Evolutionary conservation across 1,140 invertebrate genomes (phyloP), one percentile per base, ranked within the genome.

Genomic region (Cheumatopsyche charites): DNA sequence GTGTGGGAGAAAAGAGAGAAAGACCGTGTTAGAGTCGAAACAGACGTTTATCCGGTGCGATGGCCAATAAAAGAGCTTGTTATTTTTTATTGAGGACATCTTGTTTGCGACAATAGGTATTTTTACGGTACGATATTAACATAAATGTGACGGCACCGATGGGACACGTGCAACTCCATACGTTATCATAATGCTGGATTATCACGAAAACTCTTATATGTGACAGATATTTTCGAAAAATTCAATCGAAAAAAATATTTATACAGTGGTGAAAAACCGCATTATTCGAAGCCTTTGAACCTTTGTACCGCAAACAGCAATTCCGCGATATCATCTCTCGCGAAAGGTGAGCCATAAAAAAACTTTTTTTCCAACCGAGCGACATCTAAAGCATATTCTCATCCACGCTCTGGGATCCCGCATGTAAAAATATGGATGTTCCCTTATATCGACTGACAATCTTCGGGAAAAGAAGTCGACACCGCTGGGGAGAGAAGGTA

Each of bases 1-100:
- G 29, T 36, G 9, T 36, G 29, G 29, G n/a, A n/a, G n/a, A n/a
- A 36, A 36, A 36, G 9, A 36, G 29, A 36, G 29, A 17, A 52
- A 9, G 23, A 19, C 23, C 55, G 13, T 23, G 55, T 58, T 58
- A 58, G 23, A 58, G 23, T 36, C 9, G 21, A 15, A 66, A 68
- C 17, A n/a, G 55, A 63, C 65, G 70, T 45, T 75, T 72, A 75
- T 75, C 73, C 70, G 58, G 42, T 23, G 55, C 45, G 42, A 72
- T 63, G 49, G 58, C 58, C 73, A 72, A 71, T 75, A 75, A 72
- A 70, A 49, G 70, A 55, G 73, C 73, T 75, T 75, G 73, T 75
- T 75, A 75, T 72, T 69, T 75, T 75, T 75, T 75, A 75, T 75
- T 68, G 68, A 26, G 65, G 73, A 72, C 73, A 75, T 72, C 73